phyloP scores from a whole-genome alignment of 37 sponge, comb jelly and placozoan genomes.

The Diacarnus erythraeanus region DNA sequence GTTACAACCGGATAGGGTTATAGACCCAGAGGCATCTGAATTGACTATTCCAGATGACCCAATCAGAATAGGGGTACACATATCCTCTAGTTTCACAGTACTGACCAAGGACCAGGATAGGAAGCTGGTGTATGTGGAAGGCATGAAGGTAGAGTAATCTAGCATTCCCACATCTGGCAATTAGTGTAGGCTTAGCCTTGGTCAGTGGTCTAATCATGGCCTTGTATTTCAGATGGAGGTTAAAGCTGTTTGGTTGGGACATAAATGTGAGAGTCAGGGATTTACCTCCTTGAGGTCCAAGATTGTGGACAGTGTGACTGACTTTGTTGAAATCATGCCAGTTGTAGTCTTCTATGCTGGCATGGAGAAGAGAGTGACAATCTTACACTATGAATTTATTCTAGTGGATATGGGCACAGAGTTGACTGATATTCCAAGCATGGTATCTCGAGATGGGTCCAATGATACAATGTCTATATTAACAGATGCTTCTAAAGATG shows the following conservation, averaged over 20 bases:
- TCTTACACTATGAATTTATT: no score
- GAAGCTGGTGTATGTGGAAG: constrained; percentile 69
- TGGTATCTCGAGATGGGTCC: no score
- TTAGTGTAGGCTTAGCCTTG: no score
- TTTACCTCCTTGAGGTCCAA: no score
- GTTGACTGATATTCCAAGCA: no score
- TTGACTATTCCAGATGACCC: constrained; percentile 28
- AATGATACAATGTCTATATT: no score
- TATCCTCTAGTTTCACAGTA: constrained; percentile 28
- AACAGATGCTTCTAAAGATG: no score
- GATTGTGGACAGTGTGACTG: constrained; percentile 45
- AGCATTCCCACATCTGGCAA: no score
- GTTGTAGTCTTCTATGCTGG: no score
- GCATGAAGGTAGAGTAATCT: constrained; percentile 67
- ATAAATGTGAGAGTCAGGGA: constrained; percentile 8
- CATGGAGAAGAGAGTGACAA: no score
- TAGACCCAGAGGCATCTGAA: constrained; percentile 73
- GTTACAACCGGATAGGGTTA: constrained; percentile 85
- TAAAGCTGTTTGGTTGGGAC: constrained; percentile 53
- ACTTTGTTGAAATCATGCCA: constrained; percentile 59
- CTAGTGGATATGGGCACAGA: no score
- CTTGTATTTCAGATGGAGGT: no score
- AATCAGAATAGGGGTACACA: constrained; percentile 23
- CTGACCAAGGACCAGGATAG: constrained; percentile 72
- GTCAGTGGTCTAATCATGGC: not conserved